Conservation (phyloP, 2,888 invertebrate genomes). For the Selenia dentaria region DNA sequence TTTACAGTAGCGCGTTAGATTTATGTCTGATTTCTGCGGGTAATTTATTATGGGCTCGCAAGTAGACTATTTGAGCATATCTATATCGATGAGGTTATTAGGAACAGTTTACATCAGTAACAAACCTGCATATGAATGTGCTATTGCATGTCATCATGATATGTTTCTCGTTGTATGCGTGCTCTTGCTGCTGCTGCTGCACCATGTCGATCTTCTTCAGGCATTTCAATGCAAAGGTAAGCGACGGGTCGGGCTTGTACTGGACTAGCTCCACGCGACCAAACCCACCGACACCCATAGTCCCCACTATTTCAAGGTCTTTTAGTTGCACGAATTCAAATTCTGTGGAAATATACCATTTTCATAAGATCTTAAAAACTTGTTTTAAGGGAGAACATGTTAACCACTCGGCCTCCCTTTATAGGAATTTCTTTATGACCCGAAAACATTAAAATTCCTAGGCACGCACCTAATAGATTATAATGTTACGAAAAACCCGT, state of each 20-base stretch:
- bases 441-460: no score
- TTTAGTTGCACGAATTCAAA: slow-evolving; percentile 88
- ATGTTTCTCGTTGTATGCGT: slow-evolving; percentile 94
- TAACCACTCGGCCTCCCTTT: no score
- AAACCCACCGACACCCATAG: slow-evolving; percentile 96
- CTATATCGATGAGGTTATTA: no score
- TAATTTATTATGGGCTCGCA: slow-evolving; percentile 1
- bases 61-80: no score
- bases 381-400: no score
- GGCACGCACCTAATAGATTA: no score
- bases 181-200: slow-evolving; percentile 94
- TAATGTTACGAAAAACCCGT: no score
- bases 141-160: slow-evolving; percentile 92
- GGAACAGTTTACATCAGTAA: background rate
- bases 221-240: slow-evolving; percentile 93
- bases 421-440: no score
- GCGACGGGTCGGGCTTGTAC: slow-evolving; percentile 79
- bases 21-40: slow-evolving; percentile 11
- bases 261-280: slow-evolving; percentile 93
- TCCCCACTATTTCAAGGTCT: slow-evolving; percentile 92
- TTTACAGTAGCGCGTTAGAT: no score
- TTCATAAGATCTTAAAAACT: no score
- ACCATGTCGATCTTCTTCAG: slow-evolving; percentile 95
- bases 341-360: slow-evolving; percentile 67
- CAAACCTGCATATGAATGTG: slow-evolving; percentile 91